Evolutionary conservation across 2,888 invertebrate genomes (phyloP).

Genomic region (Aplocera efformata): DNA sequence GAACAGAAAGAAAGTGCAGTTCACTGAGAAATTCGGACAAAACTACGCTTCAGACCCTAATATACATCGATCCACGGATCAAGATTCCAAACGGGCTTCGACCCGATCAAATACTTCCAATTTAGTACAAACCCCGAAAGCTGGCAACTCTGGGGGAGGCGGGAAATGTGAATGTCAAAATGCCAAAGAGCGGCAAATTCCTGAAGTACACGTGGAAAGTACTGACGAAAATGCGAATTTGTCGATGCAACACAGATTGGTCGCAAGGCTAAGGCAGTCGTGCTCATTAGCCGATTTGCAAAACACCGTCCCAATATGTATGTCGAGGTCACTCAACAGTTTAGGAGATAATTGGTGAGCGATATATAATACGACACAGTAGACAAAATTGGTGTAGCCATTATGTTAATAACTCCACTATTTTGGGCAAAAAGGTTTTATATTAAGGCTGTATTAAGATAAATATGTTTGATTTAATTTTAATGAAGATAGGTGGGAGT

Average conservation of each 20-base stretch:
- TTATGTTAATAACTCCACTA: no score
- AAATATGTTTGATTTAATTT: no score
- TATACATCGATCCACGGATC: slow-evolving; percentile 46
- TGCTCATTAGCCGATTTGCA: slow-evolving; percentile 63
- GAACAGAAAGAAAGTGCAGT: slow-evolving; percentile 56
- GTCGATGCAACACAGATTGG: slow-evolving; percentile 53
- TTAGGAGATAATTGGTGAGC: slow-evolving; percentile 43
- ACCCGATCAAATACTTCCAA: slow-evolving; percentile 31
- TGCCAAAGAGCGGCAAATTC: slow-evolving; percentile 25
- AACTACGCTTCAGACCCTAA: slow-evolving; percentile 63
- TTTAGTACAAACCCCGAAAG: slow-evolving; percentile 29
- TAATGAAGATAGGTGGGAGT: background rate
- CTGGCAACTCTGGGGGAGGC: slow-evolving; percentile 35
- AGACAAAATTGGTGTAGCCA: no score
- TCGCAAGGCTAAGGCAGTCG: slow-evolving; percentile 55
- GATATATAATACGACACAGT: background rate
- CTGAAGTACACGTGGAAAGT: slow-evolving; percentile 42
- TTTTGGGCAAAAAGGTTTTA: no score
- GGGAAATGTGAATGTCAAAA: slow-evolving; percentile 38
- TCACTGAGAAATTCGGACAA: slow-evolving; percentile 48
- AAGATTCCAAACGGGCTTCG: slow-evolving; percentile 17
- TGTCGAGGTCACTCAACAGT: slow-evolving; percentile 56
- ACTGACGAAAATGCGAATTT: slow-evolving; percentile 32
- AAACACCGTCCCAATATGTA: slow-evolving; percentile 38
- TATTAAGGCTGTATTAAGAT: no score